These are phyloP conservation scores for Acipenser oxyrinchus DNA, from an alignment of 2,797 vertebrate species.

Conservation along the genomic window DNA sequence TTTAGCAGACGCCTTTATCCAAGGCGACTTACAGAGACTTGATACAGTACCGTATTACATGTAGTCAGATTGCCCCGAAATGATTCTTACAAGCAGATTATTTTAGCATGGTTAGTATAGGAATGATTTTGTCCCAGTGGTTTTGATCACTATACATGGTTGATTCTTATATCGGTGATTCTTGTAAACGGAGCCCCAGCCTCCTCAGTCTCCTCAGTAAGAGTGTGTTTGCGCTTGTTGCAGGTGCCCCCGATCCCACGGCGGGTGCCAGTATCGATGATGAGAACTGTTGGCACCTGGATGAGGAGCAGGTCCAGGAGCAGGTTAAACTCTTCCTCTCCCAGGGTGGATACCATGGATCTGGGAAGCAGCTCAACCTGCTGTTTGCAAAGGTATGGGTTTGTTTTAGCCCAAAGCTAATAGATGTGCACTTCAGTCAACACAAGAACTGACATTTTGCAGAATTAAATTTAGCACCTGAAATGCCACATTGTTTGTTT, in stretches of 20 bases:
- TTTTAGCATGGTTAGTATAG: no score
- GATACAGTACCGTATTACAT: no score
- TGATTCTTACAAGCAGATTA: no score
- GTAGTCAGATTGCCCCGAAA: no score
- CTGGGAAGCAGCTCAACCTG: conserved; percentile 92
- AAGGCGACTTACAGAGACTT: no score
- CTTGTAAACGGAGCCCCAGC: no score
- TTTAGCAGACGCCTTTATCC: no score
- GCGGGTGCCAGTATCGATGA: conserved; percentile 93
- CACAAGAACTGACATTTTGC: conserved; percentile 9
- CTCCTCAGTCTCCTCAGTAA: no score
- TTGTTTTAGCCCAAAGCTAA: neutral
- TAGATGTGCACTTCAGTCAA: conserved; percentile 15
- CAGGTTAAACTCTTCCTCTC: conserved; percentile 96
- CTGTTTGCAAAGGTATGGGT: conserved; percentile 85
- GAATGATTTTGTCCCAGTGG: no score
- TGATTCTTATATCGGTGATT: no score
- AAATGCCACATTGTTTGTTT: neutral
- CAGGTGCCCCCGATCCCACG: conserved; percentile 91
- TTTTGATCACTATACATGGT: no score
- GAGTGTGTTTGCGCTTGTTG: neutral
- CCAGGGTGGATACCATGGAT: conserved; percentile 92
- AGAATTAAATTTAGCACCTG: neutral
- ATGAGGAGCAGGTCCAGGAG: conserved; percentile 94
- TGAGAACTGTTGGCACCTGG: conserved; percentile 95